These are phyloP conservation scores for Drosophila fulvimacula DNA, from an alignment of 2,888 invertebrate genomes.

Conservation along the genomic window DNA sequence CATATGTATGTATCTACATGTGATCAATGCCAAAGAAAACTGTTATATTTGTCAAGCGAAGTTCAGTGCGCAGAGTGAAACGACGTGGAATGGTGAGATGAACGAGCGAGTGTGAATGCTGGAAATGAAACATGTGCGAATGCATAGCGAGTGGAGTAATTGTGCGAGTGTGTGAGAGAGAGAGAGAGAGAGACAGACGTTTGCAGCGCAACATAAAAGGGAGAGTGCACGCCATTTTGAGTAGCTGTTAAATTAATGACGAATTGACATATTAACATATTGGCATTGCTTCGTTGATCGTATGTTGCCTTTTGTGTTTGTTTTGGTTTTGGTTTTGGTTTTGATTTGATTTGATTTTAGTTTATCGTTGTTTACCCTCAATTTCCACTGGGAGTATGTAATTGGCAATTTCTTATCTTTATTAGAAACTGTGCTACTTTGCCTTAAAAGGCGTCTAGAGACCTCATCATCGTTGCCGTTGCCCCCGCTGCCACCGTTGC, in stretches of 20 bases:
- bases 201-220: slow-evolving; percentile 9
- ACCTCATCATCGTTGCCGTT: slow-evolving; percentile 85
- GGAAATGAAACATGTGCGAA: slow-evolving; percentile 21
- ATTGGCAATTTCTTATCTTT: slow-evolving; percentile 86
- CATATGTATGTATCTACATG: no score
- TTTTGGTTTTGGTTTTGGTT: slow-evolving; percentile 10
- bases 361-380: slow-evolving; percentile 85
- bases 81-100: neutral
- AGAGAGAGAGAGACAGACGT: neutral
- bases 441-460: slow-evolving; percentile 85
- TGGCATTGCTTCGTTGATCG: slow-evolving; percentile 36
- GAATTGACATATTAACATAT: slow-evolving; percentile 10
- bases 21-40: neutral
- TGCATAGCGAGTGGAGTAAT: neutral
- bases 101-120: neutral
- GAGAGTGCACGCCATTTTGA: slow-evolving; percentile 27
- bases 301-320: slow-evolving; percentile 20
- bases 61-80: slow-evolving; percentile 24
- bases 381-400: slow-evolving; percentile 88
- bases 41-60: slow-evolving; percentile 2
- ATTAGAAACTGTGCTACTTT: slow-evolving; percentile 84
- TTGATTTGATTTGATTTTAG: slow-evolving; percentile 2
- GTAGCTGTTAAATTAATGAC: slow-evolving; percentile 8
- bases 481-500: slow-evolving; percentile 37
- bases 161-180: slow-evolving; percentile 11